Base-by-base conservation (phyloP, 1,140 invertebrate species). In the Leptinotarsa texana region DNA sequence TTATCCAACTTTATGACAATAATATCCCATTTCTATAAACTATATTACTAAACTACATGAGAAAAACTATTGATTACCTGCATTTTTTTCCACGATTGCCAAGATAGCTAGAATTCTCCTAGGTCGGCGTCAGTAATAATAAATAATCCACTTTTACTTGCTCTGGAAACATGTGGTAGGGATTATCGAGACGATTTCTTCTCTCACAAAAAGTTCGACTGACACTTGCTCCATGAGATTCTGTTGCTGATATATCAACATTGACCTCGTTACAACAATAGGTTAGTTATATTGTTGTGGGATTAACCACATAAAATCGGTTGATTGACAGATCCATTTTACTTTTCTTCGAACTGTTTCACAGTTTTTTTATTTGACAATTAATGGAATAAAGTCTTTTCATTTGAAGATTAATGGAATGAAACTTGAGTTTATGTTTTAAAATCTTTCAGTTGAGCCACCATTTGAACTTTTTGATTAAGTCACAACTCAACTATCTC, bases 101-200 rank as follows among this genome's bases (percentile, higher is more conserved):
- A 2, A 27, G 27, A 27, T 51, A 13, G 17, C 51, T 57, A 57
- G 13, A 17, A 57, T 57, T 57, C n/a, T 57, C 33, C 51, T 57
- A 57, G n/a, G 13, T 17, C 51, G 51, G 51, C 51, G 51, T 17
- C 51, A 57, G 4, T 57, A n/a, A n/a, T 8, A n/a, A 57, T 57
- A 57, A n/a, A 57, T 57, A 57, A 17, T 57, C 33, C 33, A 57
- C 51, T 57, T 57, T 57, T 57, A 57, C 51, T 57, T 57, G 51
- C 51, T 57, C 51, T 57, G 51, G 6, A 57, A 57, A 57, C 51
- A 57, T 57, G 51, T 18, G n/a, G 2, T 57, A 57, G 5, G 51
- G 51, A 57, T 57, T 57, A 57, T 57, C 51, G 17, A 57, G n/a
- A 57, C 51, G 51, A 57, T 57, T 57, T 57, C 51, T n/a, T 17